Conservation (phyloP, 1,140 invertebrate genomes). For the Drosophila nebulosa region DNA sequence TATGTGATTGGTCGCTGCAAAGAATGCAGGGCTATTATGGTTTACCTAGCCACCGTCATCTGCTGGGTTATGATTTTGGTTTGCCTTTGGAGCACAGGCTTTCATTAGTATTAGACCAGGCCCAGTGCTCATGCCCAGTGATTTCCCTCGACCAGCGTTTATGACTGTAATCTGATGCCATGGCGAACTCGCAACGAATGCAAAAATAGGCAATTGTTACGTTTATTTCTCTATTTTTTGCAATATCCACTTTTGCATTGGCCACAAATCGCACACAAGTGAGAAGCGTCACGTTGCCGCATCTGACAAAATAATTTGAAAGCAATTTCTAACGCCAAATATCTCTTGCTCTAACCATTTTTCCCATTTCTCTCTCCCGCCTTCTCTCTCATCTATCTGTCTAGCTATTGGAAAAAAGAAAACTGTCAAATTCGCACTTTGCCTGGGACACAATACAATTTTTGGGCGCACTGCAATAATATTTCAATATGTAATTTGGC, state of each 20-base stretch:
- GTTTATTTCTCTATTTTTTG: slow-evolving; percentile 26
- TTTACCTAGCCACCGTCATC: slow-evolving; percentile 22
- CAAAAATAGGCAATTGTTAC: slow-evolving; percentile 73
- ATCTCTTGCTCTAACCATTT: slow-evolving; percentile 38
- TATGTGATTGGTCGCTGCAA: neutral
- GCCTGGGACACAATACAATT: slow-evolving; percentile 47
- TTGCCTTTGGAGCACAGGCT: slow-evolving; percentile 24
- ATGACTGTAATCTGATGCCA: slow-evolving; percentile 52
- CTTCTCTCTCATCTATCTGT: neutral
- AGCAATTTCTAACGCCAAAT: slow-evolving; percentile 68
- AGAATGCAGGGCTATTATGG: too few relatives aligned
- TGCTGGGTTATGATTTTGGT: slow-evolving; percentile 15
- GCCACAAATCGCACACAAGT: slow-evolving; percentile 68
- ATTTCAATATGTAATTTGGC: slow-evolving; percentile 79
- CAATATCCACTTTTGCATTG: slow-evolving; percentile 56
- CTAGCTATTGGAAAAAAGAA: slow-evolving; percentile 7
- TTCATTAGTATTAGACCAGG: slow-evolving; percentile 37
- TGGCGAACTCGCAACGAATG: slow-evolving; percentile 59
- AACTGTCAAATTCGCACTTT: slow-evolving; percentile 77
- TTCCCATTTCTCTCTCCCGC: neutral
- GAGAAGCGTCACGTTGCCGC: slow-evolving; percentile 41
- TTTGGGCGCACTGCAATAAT: slow-evolving; percentile 73
- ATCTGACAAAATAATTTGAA: slow-evolving; percentile 78
- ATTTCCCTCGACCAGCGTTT: slow-evolving; percentile 53
- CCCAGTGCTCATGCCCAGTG: slow-evolving; percentile 2